Conservation (phyloP, 2,113 vertebrate species). For the Uropsilus gracilis region DNA sequence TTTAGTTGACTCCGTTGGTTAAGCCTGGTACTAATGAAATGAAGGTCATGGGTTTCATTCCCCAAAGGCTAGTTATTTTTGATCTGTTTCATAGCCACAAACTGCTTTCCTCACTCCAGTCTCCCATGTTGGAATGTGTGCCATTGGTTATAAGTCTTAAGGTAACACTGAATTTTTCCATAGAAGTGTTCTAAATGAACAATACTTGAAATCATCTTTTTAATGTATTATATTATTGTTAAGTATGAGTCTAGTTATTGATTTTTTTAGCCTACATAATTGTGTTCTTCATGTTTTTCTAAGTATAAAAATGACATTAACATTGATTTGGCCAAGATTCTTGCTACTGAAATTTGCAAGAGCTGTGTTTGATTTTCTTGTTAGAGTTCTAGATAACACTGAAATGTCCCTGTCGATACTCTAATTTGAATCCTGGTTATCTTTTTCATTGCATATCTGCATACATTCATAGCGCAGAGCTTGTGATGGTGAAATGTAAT, state of each 20-base stretch:
- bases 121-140: neutral
- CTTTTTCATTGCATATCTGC: neutral
- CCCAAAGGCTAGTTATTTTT: conserved; percentile 53
- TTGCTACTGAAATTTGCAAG: conserved; percentile 79
- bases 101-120: conserved; percentile 13
- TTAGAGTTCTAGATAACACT: conserved; percentile 70
- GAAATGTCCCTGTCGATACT: neutral
- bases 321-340: conserved; percentile 78
- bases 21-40: conserved; percentile 44
- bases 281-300: conserved; percentile 40
- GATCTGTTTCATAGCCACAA: conserved; percentile 52
- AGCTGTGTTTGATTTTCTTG: conserved; percentile 78
- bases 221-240: conserved; percentile 43
- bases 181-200: conserved; percentile 28
- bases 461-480: neutral
- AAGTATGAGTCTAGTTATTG: conserved; percentile 50
- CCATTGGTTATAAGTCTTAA: conserved; percentile 15
- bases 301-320: conserved; percentile 74
- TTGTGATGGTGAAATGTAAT: conserved; percentile 36
- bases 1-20: neutral
- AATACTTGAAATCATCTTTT: conserved; percentile 38
- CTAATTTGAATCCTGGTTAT: conserved; percentile 30
- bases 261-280: conserved; percentile 56
- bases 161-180: conserved; percentile 47
- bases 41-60: conserved; percentile 36